Base-by-base conservation (phyloP, 2,888 invertebrate species). In the Polietes domitor region DNA sequence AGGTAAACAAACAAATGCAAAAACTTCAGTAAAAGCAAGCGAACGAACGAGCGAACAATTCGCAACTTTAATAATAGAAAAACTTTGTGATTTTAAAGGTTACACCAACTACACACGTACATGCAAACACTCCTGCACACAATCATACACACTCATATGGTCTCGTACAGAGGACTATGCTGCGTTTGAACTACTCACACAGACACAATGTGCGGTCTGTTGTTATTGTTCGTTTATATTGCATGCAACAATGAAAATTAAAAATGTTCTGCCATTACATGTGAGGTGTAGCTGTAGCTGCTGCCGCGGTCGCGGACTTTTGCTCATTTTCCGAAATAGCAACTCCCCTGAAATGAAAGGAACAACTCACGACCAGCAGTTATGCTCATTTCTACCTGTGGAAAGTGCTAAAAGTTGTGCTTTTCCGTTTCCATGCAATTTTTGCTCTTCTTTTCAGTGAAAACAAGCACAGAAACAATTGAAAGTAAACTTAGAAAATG, bases 51-150 rank as follows among this genome's bases (percentile, higher is more conserved):
- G 70, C 28, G 61, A 37, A 41, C 47, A 70, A 63, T 71, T 17
- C 47, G 47, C 47, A 76, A 75, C 47, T 72, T 71, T 82, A 75
- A 78, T 82, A 82, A 74, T 55, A 78, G 78, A 78, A 78, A 75
- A 72, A 82, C 71, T 82, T 82, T 72, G 28, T 72, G 28, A 26
- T 77, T 58, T 50, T 80, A 71, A 65, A 73, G 72, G 65, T 77
- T 73, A 68, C 17, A 78, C 37, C 68, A 70, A 19, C 32, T 50
- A 53, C 32, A 53, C n/a, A n/a, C n/a, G n/a, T 7, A 2, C 50
- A 70, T 12, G 3, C 47, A 47, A 12, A n/a, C 47, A 50, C 68
- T 15, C 4, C 10, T n/a, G 24, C 26, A 50, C 15, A 63, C 63
- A 65, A 37, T n/a, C 61, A 47, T 47, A 47, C 47, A 47, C 47